Evolutionary conservation across 2,888 invertebrate species (phyloP), one percentile per base, ranked within the genome.

Genomic region (Callyntrura sp.): DNA sequence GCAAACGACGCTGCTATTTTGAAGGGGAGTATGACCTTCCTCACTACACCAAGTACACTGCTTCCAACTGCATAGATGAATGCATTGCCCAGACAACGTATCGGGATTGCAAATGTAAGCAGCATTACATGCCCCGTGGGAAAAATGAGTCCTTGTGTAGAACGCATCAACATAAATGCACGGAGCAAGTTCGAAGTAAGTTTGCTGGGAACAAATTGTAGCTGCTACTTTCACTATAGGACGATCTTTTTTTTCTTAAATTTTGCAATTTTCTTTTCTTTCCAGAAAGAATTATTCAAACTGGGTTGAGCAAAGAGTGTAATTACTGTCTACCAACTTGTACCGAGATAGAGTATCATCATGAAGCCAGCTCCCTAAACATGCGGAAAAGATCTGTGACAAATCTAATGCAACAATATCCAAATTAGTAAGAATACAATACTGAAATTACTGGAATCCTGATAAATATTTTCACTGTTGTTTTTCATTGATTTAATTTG

Each of bases 121-220:
- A 88, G 6, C 91, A 91, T 78, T 92, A 92, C 70, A 93, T 93
- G 93, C n/a, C n/a, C n/a, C 78, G 92, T 91, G 51, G 23, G 85
- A 90, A 70, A 45, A 65, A 68, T 68, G 68, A 83, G 83, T 6
- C 25, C 6, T 25, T 65, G 43, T 83, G 65, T 17, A 60, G 20
- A 17, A 25, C 43, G 43, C 14, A 9, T 1, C 60, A 83, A 20
- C 91, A 90, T 76, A 57, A 65, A 1, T 92, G 92, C 79, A 83
- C 90, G 4, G 90, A 90, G 51, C 12, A 11, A 28, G 91, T 92
- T 35, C 85, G 91, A 88, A 82, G 91, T 92, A 88, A n/a, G n/a
- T n/a, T n/a, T n/a, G n/a, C n/a, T n/a, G 14, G 20, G 12, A 8
- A 68, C 3, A 23, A 20, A 20, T 6, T 8, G 51, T 25, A 5